Evolutionary conservation across 2,113 vertebrate genomes (phyloP).

Genomic region (Myanophis thanlyinensis): DNA sequence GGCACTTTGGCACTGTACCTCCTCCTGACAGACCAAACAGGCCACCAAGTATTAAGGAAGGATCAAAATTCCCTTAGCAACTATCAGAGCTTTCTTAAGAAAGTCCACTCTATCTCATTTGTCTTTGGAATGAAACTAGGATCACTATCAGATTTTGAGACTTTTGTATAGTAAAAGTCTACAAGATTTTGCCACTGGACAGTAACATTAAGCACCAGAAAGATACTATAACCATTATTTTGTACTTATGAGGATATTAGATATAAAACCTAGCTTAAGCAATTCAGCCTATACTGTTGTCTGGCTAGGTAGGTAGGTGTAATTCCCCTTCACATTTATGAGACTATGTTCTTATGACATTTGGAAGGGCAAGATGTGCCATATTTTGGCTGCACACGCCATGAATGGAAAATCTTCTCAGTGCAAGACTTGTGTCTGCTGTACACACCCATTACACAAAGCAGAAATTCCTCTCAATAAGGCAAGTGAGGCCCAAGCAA

Average conservation of each 20-base stretch:
- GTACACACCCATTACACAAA: constrained; percentile 70
- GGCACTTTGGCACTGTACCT: not conserved
- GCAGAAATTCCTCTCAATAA: constrained; percentile 70
- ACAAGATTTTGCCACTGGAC: not conserved
- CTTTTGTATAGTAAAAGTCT: not conserved
- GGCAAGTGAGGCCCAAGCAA: constrained; percentile 64
- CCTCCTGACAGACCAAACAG: not conserved
- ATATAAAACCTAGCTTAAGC: not conserved
- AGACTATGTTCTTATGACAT: constrained; percentile 36
- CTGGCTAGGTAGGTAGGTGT: constrained; percentile 11
- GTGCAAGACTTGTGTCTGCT: constrained; percentile 60
- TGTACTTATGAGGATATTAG: not conserved
- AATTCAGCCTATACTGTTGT: not conserved
- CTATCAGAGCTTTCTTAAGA: not conserved
- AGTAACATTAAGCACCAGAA: not conserved
- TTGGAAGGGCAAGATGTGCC: constrained; percentile 55
- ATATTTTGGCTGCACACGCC: constrained; percentile 65
- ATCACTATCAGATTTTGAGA: not conserved
- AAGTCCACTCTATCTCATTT: not conserved
- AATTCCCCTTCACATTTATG: constrained; percentile 32
- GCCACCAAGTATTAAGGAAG: not conserved
- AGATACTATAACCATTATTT: not conserved
- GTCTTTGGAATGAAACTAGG: not conserved
- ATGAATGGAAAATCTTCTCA: constrained; percentile 69
- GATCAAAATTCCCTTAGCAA: not conserved